Conservation (phyloP, 2,888 invertebrate genomes). For the Euzophera pinguis region DNA sequence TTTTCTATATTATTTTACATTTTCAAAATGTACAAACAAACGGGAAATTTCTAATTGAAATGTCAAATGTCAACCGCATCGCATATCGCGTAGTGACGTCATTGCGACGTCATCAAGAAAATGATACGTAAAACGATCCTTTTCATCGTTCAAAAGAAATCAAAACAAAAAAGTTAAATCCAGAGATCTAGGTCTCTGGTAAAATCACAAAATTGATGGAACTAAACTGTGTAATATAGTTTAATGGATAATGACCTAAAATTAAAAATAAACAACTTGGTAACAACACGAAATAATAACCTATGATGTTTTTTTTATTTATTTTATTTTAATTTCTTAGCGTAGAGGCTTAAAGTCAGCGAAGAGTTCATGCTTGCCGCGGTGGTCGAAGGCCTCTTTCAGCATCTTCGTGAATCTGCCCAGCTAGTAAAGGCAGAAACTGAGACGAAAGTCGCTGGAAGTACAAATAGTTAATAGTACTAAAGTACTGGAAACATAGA, state of each 20-base stretch:
- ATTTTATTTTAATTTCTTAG: too few relatives aligned
- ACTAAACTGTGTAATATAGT: too few relatives aligned
- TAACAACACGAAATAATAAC: too few relatives aligned
- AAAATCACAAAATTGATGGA: too few relatives aligned
- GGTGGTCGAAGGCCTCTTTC: slow-evolving; percentile 83
- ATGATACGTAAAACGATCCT: not conserved
- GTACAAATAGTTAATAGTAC: not conserved
- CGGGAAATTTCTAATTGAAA: slow-evolving; percentile 32
- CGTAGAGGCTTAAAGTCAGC: slow-evolving; percentile 92
- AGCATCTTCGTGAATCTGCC: slow-evolving; percentile 85
- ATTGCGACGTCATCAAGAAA: slow-evolving; percentile 9
- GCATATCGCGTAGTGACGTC: too few relatives aligned
- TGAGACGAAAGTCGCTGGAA: slow-evolving; percentile 89
- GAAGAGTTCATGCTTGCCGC: slow-evolving; percentile 84
- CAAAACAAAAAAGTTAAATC: too few relatives aligned
- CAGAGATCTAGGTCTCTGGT: too few relatives aligned
- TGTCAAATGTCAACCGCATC: slow-evolving; percentile 28
- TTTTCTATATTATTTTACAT: not conserved
- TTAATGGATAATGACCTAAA: too few relatives aligned
- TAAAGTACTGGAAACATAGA: too few relatives aligned
- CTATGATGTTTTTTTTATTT: too few relatives aligned
- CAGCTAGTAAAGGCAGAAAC: slow-evolving; percentile 92
- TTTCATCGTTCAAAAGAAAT: not conserved
- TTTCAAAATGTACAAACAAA: slow-evolving; percentile 17
- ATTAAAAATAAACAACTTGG: too few relatives aligned